These are phyloP conservation scores for Pseudanteris insignis DNA, from an alignment of 2,888 invertebrate genomes.

Conservation along the genomic window DNA sequence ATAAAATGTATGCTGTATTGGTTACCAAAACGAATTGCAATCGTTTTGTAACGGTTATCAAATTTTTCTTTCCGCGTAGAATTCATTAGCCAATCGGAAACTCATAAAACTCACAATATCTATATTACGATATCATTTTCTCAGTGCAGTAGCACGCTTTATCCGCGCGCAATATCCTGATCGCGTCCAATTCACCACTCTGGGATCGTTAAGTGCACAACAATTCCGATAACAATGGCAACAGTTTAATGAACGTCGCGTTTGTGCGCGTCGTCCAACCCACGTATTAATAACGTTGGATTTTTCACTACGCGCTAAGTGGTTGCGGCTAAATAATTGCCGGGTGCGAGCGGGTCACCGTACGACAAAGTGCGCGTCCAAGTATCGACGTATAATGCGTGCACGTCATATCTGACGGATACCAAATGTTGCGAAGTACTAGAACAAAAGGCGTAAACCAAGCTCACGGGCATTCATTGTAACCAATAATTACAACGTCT, in stretches of 20 bases:
- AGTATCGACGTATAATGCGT: constrained; percentile 29
- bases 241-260: constrained; percentile 5
- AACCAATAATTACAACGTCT: constrained; percentile 61
- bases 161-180: too few species aligned
- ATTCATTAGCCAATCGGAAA: too few species aligned
- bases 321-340: constrained; percentile 23
- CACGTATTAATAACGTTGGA: constrained; percentile 18
- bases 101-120: too few species aligned
- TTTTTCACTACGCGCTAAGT: constrained; percentile 27
- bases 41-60: too few species aligned
- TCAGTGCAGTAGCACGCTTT: too few species aligned
- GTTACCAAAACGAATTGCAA: too few species aligned
- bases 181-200: too few species aligned
- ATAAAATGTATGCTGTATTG: too few species aligned
- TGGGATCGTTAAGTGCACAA: too few species aligned
- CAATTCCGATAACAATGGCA: not conserved
- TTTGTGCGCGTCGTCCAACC: constrained; percentile 2
- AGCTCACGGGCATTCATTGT: constrained; percentile 51
- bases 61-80: too few species aligned
- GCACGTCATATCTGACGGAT: constrained; percentile 43
- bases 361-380: constrained; percentile 14
- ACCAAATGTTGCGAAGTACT: constrained; percentile 60
- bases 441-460: constrained; percentile 50
- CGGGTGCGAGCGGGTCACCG: constrained; percentile 4
- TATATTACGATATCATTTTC: too few species aligned